These are phyloP conservation scores for Promerops cafer DNA, from an alignment of 2,113 vertebrate genomes.

Conservation along the genomic window DNA sequence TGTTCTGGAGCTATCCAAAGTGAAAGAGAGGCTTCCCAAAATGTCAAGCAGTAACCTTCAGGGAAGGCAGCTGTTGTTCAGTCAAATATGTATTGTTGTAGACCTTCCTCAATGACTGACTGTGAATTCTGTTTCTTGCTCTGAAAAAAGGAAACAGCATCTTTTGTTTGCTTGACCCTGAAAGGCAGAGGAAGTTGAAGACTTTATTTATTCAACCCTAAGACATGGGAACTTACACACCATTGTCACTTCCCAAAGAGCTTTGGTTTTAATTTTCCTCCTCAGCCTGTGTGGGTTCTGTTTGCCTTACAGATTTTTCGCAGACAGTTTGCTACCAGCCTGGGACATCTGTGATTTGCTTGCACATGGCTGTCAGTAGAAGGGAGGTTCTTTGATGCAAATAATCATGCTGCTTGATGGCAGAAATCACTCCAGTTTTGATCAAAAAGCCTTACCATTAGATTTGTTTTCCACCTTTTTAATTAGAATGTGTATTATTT, in stretches of 20 bases:
- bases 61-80: background rate
- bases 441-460: background rate
- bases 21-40: background rate
- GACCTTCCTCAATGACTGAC: background rate
- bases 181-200: slow-evolving; percentile 28
- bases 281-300: slow-evolving; percentile 12
- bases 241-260: slow-evolving; percentile 20
- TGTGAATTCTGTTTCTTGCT: background rate
- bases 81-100: background rate
- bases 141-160: background rate
- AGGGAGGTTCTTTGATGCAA: background rate
- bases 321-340: background rate
- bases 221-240: slow-evolving; percentile 40
- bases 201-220: slow-evolving; percentile 45
- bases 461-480: background rate
- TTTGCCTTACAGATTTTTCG: slow-evolving; percentile 11
- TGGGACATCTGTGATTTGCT: background rate
- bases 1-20: background rate
- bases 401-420: background rate
- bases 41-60: background rate
- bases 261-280: slow-evolving; percentile 31
- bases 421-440: background rate
- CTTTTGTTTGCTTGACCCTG: slow-evolving; percentile 44
- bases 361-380: background rate
- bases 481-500: background rate